These are phyloP conservation scores for Procambarus virginalis DNA, from an alignment of 1,140 invertebrate species.

Conservation along the genomic window DNA sequence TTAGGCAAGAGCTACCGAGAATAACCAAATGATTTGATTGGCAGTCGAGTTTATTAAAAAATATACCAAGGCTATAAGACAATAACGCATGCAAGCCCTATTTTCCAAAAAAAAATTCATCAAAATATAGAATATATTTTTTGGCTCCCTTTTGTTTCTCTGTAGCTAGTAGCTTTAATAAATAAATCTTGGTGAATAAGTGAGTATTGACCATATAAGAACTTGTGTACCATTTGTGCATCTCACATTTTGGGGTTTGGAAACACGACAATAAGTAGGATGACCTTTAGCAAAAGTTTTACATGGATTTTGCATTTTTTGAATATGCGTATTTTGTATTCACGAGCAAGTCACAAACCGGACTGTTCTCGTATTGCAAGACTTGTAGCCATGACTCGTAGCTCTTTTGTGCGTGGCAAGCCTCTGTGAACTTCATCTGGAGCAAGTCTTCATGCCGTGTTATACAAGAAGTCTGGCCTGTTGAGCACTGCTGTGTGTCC, in stretches of 20 bases:
- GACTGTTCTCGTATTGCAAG: constrained; percentile 56
- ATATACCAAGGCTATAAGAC: constrained; percentile 32
- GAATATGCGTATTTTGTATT: constrained; percentile 62
- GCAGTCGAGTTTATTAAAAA: constrained; percentile 22
- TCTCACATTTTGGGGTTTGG: constrained; percentile 59
- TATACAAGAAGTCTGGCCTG: constrained; percentile 49
- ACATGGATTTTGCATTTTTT: constrained; percentile 62
- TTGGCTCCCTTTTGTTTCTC: constrained; percentile 37
- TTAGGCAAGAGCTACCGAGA: constrained; percentile 45
- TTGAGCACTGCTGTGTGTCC: constrained; percentile 27
- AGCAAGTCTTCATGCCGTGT: constrained; percentile 52
- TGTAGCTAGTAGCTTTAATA: constrained; percentile 51
- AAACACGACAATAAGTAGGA: constrained; percentile 63
- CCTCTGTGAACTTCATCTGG: constrained; percentile 52
- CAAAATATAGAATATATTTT: constrained; percentile 43
- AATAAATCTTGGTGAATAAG: constrained; percentile 37
- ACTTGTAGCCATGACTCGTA: constrained; percentile 54
- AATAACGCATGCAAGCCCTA: constrained; percentile 46
- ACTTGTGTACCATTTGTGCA: constrained; percentile 48
- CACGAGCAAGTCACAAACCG: constrained; percentile 53
- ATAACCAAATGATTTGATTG: constrained; percentile 21
- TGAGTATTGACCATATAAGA: constrained; percentile 53
- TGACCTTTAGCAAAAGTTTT: constrained; percentile 56
- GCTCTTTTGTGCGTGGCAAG: constrained; percentile 53
- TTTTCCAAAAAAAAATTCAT: constrained; percentile 32